phyloP scores from a whole-genome alignment of 2,888 invertebrate genomes.

The Peribatodes rhomboidaria region DNA sequence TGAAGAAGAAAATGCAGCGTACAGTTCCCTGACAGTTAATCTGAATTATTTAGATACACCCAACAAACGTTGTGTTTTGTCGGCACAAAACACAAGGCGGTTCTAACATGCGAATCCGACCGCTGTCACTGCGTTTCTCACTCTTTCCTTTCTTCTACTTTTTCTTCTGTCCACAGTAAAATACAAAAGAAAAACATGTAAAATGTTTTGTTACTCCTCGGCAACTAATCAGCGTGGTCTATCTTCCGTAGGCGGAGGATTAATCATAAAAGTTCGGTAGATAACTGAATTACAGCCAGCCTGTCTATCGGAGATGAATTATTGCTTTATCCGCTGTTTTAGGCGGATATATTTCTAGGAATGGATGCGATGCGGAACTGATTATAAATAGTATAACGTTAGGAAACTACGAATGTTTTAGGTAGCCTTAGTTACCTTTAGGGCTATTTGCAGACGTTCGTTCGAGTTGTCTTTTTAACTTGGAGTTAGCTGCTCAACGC shows the following conservation, averaged over 20 bases:
- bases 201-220: not conserved
- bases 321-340: slow-evolving; percentile 28
- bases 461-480: too few species aligned
- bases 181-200: not conserved
- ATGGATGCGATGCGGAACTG: slow-evolving; percentile 4
- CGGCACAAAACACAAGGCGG: too few species aligned
- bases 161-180: not conserved
- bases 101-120: too few species aligned
- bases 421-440: too few species aligned
- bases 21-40: too few species aligned
- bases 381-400: not conserved
- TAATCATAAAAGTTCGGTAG: slow-evolving; percentile 43
- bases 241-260: slow-evolving; percentile 22
- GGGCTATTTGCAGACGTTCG: too few species aligned
- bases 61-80: too few species aligned
- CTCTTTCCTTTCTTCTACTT: not conserved
- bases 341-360: slow-evolving; percentile 17
- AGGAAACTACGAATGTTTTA: too few species aligned
- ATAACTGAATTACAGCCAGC: slow-evolving; percentile 38
- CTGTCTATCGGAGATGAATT: slow-evolving; percentile 33
- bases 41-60: too few species aligned
- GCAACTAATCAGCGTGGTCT: slow-evolving; percentile 12
- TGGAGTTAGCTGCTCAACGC: too few species aligned
- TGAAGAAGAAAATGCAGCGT: too few species aligned
- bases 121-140: not conserved